A percentile compares a stretch with the other conserved stretches of the same genome.
Conservation (phyloP, 2,113 vertebrate genomes). For the Probosciger aterrimus region DNA sequence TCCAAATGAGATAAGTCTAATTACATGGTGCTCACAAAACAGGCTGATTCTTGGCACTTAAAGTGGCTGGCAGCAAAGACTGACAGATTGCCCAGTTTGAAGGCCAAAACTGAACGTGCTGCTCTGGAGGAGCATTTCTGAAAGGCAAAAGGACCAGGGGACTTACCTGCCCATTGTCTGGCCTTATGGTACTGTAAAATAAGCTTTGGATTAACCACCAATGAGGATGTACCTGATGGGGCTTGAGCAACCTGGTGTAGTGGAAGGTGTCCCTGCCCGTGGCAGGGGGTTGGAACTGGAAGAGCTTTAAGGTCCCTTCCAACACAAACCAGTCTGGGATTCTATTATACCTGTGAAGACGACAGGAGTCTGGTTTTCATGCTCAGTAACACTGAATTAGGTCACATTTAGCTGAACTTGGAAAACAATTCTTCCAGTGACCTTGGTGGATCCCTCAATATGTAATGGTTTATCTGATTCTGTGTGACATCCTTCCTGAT, state of each 20-base stretch:
- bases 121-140: background rate
- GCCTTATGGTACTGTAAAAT: background rate
- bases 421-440: background rate
- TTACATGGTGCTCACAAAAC: background rate
- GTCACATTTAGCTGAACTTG: background rate
- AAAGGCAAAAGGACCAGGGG: background rate
- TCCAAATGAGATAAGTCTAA: background rate
- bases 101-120: background rate
- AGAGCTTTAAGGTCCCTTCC: background rate
- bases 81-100: background rate
- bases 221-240: background rate
- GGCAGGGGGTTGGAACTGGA: background rate
- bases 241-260: background rate
- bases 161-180: background rate
- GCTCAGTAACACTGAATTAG: background rate
- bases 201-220: background rate
- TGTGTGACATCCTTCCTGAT: background rate
- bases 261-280: background rate
- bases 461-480: background rate
- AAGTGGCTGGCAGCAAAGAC: background rate
- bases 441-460: background rate
- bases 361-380: background rate
- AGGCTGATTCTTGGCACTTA: background rate
- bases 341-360: background rate
- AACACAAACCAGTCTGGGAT: background rate